These are phyloP conservation scores for Myotis myotis DNA, from an alignment of 2,797 vertebrate genomes.

Conservation along the genomic window DNA sequence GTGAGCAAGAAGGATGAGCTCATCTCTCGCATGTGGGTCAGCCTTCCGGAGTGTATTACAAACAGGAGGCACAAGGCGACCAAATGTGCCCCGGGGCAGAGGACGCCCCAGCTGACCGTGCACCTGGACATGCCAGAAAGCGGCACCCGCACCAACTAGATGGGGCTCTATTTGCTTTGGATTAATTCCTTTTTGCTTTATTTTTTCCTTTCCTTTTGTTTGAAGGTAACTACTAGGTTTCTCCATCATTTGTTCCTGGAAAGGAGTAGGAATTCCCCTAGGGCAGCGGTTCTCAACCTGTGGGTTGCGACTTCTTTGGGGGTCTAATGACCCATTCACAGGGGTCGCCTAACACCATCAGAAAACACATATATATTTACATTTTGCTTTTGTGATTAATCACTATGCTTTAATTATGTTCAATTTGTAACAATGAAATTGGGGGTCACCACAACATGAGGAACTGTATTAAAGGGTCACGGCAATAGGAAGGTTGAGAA, in stretches of 20 bases:
- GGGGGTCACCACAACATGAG: too few species aligned
- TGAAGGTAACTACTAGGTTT: not conserved
- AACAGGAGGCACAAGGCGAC: not conserved
- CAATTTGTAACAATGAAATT: too few species aligned
- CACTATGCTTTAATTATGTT: too few species aligned
- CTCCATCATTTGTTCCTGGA: not conserved
- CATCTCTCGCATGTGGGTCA: not conserved
- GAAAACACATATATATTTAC: too few species aligned
- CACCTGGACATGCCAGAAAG: not conserved
- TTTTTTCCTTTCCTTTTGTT: not conserved
- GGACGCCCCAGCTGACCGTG: not conserved
- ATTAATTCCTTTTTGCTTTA: not conserved
- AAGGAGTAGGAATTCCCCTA: not conserved
- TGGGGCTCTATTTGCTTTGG: not conserved
- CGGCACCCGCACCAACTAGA: not conserved
- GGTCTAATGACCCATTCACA: too few species aligned
- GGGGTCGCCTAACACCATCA: too few species aligned
- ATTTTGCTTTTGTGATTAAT: too few species aligned
- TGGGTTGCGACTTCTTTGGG: too few species aligned
- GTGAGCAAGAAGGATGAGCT: not conserved
- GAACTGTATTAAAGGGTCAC: too few species aligned
- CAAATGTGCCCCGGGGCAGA: not conserved
- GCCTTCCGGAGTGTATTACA: not conserved
- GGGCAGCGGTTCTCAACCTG: too few species aligned
- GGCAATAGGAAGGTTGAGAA: too few species aligned